Evolutionary conservation across 2,888 invertebrate genomes (phyloP).

Genomic region (Agelastica alni): DNA sequence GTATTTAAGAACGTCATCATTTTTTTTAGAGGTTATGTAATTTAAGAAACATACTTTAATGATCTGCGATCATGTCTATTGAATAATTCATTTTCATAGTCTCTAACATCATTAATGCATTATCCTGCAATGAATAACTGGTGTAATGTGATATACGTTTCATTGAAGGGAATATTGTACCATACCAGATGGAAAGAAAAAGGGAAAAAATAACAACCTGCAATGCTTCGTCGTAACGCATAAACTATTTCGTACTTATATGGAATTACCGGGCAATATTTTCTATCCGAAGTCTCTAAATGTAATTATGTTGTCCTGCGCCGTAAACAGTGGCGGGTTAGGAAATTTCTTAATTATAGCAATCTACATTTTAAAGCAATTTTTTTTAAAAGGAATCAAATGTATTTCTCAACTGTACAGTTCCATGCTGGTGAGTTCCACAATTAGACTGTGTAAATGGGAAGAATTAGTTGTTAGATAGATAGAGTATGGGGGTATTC

Average conservation of each 20-base stretch:
- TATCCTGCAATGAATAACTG: slow-evolving; percentile 9
- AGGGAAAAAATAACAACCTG: background rate
- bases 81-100: slow-evolving; percentile 10
- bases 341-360: too few species aligned
- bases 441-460: too few species aligned
- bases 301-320: slow-evolving; percentile 8
- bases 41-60: too few species aligned
- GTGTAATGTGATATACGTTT: slow-evolving; percentile 1
- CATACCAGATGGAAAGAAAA: background rate
- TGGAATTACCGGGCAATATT: slow-evolving; percentile 33
- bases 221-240: slow-evolving; percentile 5
- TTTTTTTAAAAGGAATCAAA: too few species aligned
- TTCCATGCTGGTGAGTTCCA: too few species aligned
- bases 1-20: too few species aligned
- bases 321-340: too few species aligned
- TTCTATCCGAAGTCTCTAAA: slow-evolving; percentile 9
- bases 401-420: too few species aligned
- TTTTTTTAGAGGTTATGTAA: too few species aligned
- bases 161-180: slow-evolving; percentile 12
- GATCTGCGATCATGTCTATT: background rate
- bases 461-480: too few species aligned
- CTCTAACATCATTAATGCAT: slow-evolving; percentile 5
- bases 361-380: too few species aligned
- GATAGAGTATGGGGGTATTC: too few species aligned
- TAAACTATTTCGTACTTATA: slow-evolving; percentile 36